Evolutionary conservation across 2,888 invertebrate species (phyloP).

Genomic region (Eulithis prunata): DNA sequence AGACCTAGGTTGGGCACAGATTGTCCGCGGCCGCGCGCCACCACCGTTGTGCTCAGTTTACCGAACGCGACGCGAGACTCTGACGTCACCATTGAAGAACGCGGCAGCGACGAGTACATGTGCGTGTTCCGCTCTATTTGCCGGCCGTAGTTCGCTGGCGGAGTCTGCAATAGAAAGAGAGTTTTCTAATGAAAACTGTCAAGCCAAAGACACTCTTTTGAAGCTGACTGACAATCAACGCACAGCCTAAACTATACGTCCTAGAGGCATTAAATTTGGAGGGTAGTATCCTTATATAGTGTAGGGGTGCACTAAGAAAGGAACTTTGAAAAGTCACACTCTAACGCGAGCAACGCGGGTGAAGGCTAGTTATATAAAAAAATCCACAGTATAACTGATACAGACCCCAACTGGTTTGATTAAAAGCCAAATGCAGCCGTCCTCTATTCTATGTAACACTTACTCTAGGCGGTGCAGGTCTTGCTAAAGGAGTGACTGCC

Average conservation of each 20-base stretch:
- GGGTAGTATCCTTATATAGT: no score
- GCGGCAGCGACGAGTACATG: constrained; percentile 91
- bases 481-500: constrained; percentile 58
- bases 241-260: no score
- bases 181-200: not conserved
- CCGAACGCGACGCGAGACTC: constrained; percentile 90
- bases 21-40: constrained; percentile 86
- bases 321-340: no score
- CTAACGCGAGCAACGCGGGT: no score
- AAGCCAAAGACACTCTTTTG: no score
- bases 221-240: no score
- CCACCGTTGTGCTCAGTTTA: constrained; percentile 74
- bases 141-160: constrained; percentile 89
- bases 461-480: constrained; percentile 78
- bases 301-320: no score
- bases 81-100: constrained; percentile 84
- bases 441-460: constrained; percentile 21
- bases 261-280: no score
- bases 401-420: no score
- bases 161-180: constrained; percentile 83
- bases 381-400: no score
- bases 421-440: no score
- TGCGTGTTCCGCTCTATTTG: constrained; percentile 88
- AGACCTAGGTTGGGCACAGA: constrained; percentile 97
- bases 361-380: no score